Conservation (phyloP, 2,797 vertebrate species). For the Apodemus agrarius region DNA sequence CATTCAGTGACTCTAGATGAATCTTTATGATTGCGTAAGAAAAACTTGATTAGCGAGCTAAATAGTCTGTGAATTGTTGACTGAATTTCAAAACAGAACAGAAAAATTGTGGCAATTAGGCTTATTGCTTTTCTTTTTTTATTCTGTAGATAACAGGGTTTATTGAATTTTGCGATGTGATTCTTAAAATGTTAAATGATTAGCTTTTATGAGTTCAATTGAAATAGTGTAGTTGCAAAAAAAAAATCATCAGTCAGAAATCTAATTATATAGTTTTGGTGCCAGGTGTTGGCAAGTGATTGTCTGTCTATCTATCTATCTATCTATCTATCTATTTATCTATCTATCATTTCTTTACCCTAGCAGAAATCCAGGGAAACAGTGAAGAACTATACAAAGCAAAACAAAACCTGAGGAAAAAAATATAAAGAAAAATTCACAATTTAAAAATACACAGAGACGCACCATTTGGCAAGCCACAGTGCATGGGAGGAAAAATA, state of each 20-base stretch:
- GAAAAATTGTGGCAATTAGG: slow-evolving; percentile 39
- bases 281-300: not conserved
- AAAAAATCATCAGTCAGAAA: not conserved
- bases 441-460: slow-evolving; percentile 30
- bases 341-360: slow-evolving; percentile 19
- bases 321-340: not conserved
- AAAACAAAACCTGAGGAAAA: not conserved
- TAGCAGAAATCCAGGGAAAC: not conserved
- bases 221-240: slow-evolving; percentile 5
- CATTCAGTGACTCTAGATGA: slow-evolving; percentile 43
- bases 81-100: slow-evolving; percentile 57
- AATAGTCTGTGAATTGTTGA: not conserved
- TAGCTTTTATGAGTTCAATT: slow-evolving; percentile 37
- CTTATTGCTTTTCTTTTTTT: not conserved
- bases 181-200: slow-evolving; percentile 9
- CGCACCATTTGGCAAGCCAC: not conserved
- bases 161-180: slow-evolving; percentile 45
- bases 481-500: not conserved
- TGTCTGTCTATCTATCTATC: not conserved
- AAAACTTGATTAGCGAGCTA: slow-evolving; percentile 55
- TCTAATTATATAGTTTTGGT: slow-evolving; percentile 17
- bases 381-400: not conserved
- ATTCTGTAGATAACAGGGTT: not conserved
- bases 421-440: not conserved
- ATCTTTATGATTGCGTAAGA: slow-evolving; percentile 44